Percentiles rank a stretch among this genome's conserved stretches.
Conservation (phyloP, 2,888 invertebrate species). For the Tetropium fuscum region DNA sequence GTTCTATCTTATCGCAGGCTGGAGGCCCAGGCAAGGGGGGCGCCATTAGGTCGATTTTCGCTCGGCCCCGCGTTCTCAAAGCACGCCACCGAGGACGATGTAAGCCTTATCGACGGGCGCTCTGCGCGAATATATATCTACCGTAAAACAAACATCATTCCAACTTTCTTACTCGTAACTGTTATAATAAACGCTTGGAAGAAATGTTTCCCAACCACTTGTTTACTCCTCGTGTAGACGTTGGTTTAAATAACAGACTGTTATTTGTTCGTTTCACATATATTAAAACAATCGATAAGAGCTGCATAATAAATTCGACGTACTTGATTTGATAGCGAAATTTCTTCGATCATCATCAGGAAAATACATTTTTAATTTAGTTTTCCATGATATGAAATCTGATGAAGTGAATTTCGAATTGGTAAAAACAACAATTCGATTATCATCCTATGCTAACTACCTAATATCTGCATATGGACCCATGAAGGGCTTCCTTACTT, state of each 20-base stretch:
- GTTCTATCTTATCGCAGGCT: slow-evolving; percentile 59
- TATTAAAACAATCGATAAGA: slow-evolving; percentile 4
- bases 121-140: slow-evolving; percentile 58
- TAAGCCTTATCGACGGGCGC: slow-evolving; percentile 51
- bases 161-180: slow-evolving; percentile 57
- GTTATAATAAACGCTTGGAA: slow-evolving; percentile 42
- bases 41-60: slow-evolving; percentile 44
- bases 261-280: slow-evolving; percentile 9
- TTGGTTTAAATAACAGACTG: slow-evolving; percentile 18
- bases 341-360: too few relatives aligned
- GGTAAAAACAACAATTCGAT: too few relatives aligned
- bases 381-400: too few relatives aligned
- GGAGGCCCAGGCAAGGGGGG: slow-evolving; percentile 63
- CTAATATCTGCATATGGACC: too few relatives aligned
- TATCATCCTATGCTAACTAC: too few relatives aligned
- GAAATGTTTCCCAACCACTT: slow-evolving; percentile 56
- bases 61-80: slow-evolving; percentile 28
- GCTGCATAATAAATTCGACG: slow-evolving; percentile 16
- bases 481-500: too few relatives aligned
- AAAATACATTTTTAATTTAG: too few relatives aligned
- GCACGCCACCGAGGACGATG: slow-evolving; percentile 44
- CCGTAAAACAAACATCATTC: slow-evolving; percentile 59
- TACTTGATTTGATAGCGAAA: too few relatives aligned
- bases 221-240: slow-evolving; percentile 46
- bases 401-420: too few relatives aligned